Evolutionary conservation across 2,888 invertebrate species (phyloP).

Genomic region (Xestia c-nigrum): DNA sequence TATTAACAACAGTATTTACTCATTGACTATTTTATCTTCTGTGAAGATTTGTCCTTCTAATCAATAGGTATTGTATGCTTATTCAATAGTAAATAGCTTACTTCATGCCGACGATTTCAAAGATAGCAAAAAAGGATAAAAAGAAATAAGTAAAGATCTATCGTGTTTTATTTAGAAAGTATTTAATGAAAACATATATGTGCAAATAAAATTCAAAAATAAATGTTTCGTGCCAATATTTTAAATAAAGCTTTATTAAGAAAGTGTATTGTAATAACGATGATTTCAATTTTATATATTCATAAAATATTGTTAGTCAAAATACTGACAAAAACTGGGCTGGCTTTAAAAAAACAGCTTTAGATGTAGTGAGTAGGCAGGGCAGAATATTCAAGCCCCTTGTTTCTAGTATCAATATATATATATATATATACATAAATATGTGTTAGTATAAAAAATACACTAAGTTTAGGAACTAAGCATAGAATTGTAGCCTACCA

Average conservation of each 20-base stretch:
- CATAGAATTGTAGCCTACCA: background rate
- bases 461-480: background rate
- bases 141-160: background rate
- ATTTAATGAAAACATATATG: background rate
- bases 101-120: background rate
- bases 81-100: background rate
- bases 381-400: background rate
- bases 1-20: slow-evolving; percentile 9
- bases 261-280: slow-evolving; percentile 4
- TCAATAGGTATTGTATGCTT: background rate
- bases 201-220: background rate
- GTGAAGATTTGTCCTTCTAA: slow-evolving; percentile 35
- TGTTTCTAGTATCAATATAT: background rate
- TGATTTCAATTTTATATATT: background rate
- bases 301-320: background rate
- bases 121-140: background rate
- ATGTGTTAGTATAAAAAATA: background rate
- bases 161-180: background rate
- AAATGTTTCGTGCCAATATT: slow-evolving; percentile 28
- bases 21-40: slow-evolving; percentile 24
- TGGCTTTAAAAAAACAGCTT: slow-evolving; percentile 11
- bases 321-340: background rate
- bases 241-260: slow-evolving; percentile 1
- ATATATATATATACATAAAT: too few relatives aligned
- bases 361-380: background rate